Evolutionary conservation across 2,888 invertebrate genomes (phyloP), one percentile per base, ranked within the genome.

Genomic region (Allophyes oxyacanthae): DNA sequence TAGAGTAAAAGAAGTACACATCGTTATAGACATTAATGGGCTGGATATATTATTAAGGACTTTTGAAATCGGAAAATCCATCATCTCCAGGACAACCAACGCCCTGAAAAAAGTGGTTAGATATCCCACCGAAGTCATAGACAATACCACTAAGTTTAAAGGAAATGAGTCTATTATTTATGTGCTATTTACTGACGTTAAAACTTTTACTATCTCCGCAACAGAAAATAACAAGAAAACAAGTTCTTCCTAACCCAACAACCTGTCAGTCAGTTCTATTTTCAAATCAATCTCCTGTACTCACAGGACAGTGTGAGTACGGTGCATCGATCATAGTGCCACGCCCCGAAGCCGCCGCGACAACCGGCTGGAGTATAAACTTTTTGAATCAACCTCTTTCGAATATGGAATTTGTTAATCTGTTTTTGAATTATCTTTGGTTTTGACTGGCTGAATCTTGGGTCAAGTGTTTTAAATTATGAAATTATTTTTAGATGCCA

Each of bases 261-360:
- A 68, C 52, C 76, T 65, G 76, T 75, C 76, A 63, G 51, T 63
- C 60, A 58, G 66, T 72, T 74, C 70, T 75, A 75, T 72, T 72
- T 75, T 74, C 55, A 75, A 74, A 74, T 75, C 75, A 75, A 74
- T 74, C 73, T 72, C 52, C 0, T 10, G 40, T 41, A 46, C 44
- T 60, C 48, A 25, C 51, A 75, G 72, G 76, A 73, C 72, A 72
- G 72, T 60, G 51, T 53, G 55, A 66, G 60, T 63, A 70, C 72
- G 48, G 61, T 38, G 82, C 89, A 92, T 92, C 91, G 89, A 92
- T 92, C 92, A 90, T 71, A 51, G 82, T 44, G 63, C 91, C 92
- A 86, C 92, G 91, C 92, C 92, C 85, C 73, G 78, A 67, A 60
- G 76, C 79, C 77, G 79, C 76, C 59, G 51, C 57, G 72, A 78